These are phyloP conservation scores for Cuniculus paca DNA, from an alignment of 2,797 vertebrate genomes.

Conservation along the genomic window DNA sequence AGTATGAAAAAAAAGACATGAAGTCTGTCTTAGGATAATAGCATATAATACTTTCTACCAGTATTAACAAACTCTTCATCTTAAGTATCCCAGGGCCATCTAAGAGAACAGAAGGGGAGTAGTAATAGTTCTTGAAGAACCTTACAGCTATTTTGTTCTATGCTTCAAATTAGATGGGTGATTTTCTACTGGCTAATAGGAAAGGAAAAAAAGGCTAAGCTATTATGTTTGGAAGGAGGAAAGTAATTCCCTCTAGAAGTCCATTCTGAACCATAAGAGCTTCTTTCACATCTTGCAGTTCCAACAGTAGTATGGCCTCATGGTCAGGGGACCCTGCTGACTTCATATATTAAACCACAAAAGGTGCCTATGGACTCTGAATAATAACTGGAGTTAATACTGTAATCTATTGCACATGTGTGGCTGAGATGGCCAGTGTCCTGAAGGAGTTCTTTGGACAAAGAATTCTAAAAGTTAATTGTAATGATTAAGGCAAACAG, in stretches of 20 bases:
- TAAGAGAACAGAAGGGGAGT: constrained; percentile 78
- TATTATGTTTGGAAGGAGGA: constrained; percentile 80
- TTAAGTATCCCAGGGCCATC: constrained; percentile 83
- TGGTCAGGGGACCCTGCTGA: constrained; percentile 82
- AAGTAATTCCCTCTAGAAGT: constrained; percentile 80
- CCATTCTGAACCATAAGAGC: constrained; percentile 76
- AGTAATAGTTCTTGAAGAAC: constrained; percentile 81
- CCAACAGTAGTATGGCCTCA: constrained; percentile 86
- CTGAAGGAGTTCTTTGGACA: constrained; percentile 57
- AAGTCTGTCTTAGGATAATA: constrained; percentile 87
- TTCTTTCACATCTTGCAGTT: constrained; percentile 80
- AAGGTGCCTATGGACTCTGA: constrained; percentile 78
- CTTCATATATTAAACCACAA: constrained; percentile 80
- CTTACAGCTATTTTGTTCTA: constrained; percentile 79
- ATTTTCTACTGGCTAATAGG: constrained; percentile 66
- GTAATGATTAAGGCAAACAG: constrained; percentile 14
- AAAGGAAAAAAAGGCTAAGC: constrained; percentile 80
- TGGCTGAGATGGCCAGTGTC: constrained; percentile 75
- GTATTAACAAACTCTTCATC: constrained; percentile 89
- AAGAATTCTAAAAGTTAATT: constrained; percentile 41
- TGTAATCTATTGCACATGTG: constrained; percentile 72
- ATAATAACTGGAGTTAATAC: constrained; percentile 61
- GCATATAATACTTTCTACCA: constrained; percentile 88
- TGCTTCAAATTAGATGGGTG: constrained; percentile 58
- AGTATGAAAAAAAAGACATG: constrained; percentile 86